These are phyloP conservation scores for Leucozona laternaria DNA, from an alignment of 2,888 invertebrate genomes.

Conservation along the genomic window DNA sequence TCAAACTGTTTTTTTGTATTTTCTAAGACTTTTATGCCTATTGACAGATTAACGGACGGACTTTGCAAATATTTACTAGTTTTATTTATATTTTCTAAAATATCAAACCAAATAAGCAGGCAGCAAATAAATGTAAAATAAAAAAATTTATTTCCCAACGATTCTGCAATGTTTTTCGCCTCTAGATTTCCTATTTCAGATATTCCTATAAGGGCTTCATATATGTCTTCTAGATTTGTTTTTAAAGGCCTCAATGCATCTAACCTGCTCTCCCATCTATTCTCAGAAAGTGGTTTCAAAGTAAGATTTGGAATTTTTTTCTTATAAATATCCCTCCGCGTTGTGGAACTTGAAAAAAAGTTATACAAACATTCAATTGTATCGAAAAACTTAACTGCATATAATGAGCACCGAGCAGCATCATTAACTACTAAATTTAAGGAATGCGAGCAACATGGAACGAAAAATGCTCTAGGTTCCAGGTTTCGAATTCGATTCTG, in stretches of 20 bases:
- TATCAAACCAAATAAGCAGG: too few relatives aligned
- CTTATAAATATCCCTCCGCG: slow-evolving; percentile 1
- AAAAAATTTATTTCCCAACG: too few relatives aligned
- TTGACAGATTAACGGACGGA: too few relatives aligned
- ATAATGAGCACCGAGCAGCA: background rate
- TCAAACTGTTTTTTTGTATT: too few relatives aligned
- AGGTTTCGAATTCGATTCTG: background rate
- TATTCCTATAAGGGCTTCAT: background rate
- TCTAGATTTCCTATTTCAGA: too few relatives aligned
- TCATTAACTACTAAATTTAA: background rate
- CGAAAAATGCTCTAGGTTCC: slow-evolving; percentile 1
- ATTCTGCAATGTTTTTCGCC: too few relatives aligned
- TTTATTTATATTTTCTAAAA: too few relatives aligned
- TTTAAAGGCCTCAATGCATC: background rate
- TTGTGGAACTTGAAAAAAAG: background rate
- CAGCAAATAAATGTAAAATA: too few relatives aligned
- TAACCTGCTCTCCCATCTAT: background rate
- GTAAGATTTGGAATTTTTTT: background rate
- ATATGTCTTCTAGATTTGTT: background rate
- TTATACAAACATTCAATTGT: background rate
- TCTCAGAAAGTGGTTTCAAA: background rate
- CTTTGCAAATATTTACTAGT: too few relatives aligned
- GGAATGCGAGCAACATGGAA: background rate
- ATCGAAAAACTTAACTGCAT: background rate
- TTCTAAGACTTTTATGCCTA: too few relatives aligned